Evolutionary conservation across 2,113 vertebrate genomes (phyloP).

Genomic region (Todiramphus saurophagus): DNA sequence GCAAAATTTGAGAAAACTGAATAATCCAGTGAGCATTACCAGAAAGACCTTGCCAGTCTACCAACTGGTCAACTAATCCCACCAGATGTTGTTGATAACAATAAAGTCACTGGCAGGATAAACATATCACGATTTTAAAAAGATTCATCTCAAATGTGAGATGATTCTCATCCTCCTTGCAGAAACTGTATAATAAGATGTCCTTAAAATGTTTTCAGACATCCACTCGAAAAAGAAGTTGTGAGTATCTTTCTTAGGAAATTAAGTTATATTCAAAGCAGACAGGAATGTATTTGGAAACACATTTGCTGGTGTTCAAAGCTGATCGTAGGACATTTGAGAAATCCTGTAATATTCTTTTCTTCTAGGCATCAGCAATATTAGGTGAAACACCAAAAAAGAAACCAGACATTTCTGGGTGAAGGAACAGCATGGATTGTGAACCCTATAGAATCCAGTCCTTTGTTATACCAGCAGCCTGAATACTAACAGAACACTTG

Average conservation of each 20-base stretch:
- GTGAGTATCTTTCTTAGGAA: background rate
- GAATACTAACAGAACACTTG: background rate
- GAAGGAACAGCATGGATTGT: background rate
- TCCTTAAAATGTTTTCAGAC: background rate
- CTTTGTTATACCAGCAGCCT: background rate
- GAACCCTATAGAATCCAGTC: background rate
- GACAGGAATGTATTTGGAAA: background rate
- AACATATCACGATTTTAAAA: background rate
- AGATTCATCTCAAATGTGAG: background rate
- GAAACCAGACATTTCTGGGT: background rate
- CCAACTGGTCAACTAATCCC: background rate
- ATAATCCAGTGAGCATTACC: background rate
- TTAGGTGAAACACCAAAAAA: background rate
- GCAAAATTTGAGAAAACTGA: background rate
- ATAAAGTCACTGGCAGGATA: background rate
- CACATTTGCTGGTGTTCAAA: background rate
- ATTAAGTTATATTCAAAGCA: background rate
- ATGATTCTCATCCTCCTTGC: background rate
- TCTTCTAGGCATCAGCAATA: background rate
- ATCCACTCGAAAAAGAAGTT: background rate
- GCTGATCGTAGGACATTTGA: background rate
- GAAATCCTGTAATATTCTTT: background rate
- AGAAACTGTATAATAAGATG: background rate
- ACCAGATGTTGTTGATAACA: background rate
- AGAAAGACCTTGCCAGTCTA: background rate